A percentile compares a stretch with the other conserved stretches of the same genome.
Evolutionary conservation across 2,888 invertebrate species (phyloP).

Genomic region (Latrodectus elegans): DNA sequence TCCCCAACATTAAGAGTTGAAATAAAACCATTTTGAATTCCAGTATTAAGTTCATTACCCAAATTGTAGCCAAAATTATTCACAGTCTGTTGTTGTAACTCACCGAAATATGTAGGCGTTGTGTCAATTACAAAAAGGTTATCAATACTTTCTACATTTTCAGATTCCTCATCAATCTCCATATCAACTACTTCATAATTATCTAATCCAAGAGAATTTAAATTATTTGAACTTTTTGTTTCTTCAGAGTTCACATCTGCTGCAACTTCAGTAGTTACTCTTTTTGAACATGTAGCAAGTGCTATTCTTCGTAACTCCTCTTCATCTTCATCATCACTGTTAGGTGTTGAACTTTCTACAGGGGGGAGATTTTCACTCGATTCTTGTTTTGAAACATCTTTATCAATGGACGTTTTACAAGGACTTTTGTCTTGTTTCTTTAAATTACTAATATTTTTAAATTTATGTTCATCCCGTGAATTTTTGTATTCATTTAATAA

Average conservation of each 20-base stretch:
- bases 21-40: not conserved
- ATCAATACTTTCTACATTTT: constrained; percentile 8
- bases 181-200: constrained; percentile 62
- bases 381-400: not conserved
- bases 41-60: not conserved
- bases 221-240: not conserved
- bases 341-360: not conserved
- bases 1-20: not conserved
- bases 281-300: constrained; percentile 45
- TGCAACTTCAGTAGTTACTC: not conserved
- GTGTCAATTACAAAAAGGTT: constrained; percentile 36
- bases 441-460: constrained; percentile 4
- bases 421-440: not conserved
- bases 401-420: not conserved
- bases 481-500: constrained; percentile 38
- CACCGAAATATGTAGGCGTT: constrained; percentile 12
- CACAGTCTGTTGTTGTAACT: not conserved
- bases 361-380: constrained; percentile 1
- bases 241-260: not conserved
- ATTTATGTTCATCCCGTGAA: not conserved
- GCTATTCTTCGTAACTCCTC: constrained; percentile 59
- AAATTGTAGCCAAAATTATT: too few relatives aligned
- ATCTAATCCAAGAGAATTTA: constrained; percentile 15
- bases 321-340: constrained; percentile 59
- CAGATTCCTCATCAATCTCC: constrained; percentile 50